A percentile compares a stretch with the other conserved stretches of the same genome.
phyloP scores from a whole-genome alignment of 2,113 vertebrate genomes.

The Grammomys dolichurus region DNA sequence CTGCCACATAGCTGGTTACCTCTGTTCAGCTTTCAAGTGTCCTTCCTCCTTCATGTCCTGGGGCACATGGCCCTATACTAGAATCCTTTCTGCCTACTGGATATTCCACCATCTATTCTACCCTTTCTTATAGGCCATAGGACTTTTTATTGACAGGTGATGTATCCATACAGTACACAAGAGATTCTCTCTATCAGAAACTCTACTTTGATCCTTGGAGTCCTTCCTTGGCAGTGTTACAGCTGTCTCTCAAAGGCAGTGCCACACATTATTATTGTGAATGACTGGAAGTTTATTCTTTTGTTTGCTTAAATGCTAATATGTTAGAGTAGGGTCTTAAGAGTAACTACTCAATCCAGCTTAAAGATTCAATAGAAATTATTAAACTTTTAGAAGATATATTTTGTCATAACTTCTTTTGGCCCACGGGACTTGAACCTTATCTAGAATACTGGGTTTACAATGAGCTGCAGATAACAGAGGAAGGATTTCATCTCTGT shows the following conservation, averaged over 20 bases:
- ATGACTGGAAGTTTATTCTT: not conserved
- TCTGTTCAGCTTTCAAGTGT: no score
- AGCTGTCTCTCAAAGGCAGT: not conserved
- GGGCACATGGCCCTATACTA: no score
- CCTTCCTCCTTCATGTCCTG: no score
- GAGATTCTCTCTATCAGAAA: no score
- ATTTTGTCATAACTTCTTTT: slow-evolving; percentile 42
- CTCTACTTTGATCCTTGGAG: not conserved
- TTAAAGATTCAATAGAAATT: slow-evolving; percentile 27
- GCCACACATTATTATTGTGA: not conserved
- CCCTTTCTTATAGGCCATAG: no score
- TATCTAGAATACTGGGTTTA: not conserved
- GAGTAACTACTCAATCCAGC: slow-evolving; percentile 31
- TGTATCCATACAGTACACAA: no score
- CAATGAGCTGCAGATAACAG: not conserved
- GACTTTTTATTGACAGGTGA: no score
- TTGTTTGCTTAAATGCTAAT: slow-evolving; percentile 48
- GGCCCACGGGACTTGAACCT: not conserved
- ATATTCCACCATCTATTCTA: no score
- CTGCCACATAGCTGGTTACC: no score
- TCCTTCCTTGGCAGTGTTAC: slow-evolving; percentile 16
- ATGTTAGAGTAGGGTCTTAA: slow-evolving; percentile 37
- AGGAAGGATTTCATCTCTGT: not conserved
- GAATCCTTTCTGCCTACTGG: no score
- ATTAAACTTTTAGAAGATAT: slow-evolving; percentile 1